Base-by-base conservation (phyloP, 2,888 invertebrate species). In the Masnerella sp. region DNA sequence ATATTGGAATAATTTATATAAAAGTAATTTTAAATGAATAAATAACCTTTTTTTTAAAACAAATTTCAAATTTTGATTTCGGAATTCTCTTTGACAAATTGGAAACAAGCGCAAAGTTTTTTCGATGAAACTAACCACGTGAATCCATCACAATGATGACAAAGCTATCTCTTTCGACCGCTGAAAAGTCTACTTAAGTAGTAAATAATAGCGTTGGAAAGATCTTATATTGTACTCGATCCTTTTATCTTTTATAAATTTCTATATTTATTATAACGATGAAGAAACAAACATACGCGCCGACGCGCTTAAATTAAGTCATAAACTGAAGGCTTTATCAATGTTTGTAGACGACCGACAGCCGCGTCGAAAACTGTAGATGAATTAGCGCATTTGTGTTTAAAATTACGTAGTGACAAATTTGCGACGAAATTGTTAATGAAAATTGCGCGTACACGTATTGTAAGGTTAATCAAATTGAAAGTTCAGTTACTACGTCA, bases 221-320 rank as follows among this genome's bases (percentile, higher is more conserved):
- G 42, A 54, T 54, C 52, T 69, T 61, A 54, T 40, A 61, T 34
- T 54, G 8, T 54, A 54, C 61, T 69, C 45, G 25, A 62, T 69
- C 61, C 56, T 62, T 56, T 70, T 70, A 62, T 62, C 69, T 70
- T 70, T 69, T 69, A 69, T 69, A 69, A 69, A 59, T 69, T 69
- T 69, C 69, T 69, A 69, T 69, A 69, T 62, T 69, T 69, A 54
- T 69, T 61, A 69, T 43, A 61, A 59, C 28, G 36, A 47, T 51
- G 28, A 56, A 32, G 14, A 54, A 67, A 51, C 12, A 54, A 45
- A 56, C 38, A 7, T 36, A 30, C 30, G 32, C 32, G 28, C 17
- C 12, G 25, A 42, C 14, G 40, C 36, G 12, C 2, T 38, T 49
- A 49, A 56, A 40, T 28, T 56, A 56, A 36, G 12, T n/a, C 49